phyloP scores from a whole-genome alignment of 2,797 vertebrate genomes.

The Lycodopsis pacificus region DNA sequence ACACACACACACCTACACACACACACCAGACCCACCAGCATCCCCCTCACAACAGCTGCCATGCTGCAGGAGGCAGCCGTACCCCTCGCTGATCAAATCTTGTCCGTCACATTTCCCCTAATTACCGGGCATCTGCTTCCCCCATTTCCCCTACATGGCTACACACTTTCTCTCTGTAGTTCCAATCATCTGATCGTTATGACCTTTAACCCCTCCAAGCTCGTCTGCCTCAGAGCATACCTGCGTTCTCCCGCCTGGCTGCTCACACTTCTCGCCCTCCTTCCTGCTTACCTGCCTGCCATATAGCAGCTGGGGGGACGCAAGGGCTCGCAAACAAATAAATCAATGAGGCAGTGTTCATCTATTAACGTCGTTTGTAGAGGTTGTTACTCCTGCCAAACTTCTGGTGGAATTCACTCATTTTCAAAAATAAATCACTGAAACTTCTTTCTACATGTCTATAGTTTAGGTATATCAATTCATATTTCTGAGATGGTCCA shows the following conservation, averaged over 20 bases:
- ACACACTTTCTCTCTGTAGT: slow-evolving; percentile 77
- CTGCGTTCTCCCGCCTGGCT: slow-evolving; percentile 44
- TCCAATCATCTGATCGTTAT: slow-evolving; percentile 78
- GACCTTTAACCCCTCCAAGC: slow-evolving; percentile 79
- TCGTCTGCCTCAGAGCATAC: slow-evolving; percentile 32
- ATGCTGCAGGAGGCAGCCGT: slow-evolving; percentile 92
- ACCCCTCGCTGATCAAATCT: slow-evolving; percentile 93
- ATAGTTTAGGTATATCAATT: background rate
- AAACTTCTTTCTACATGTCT: slow-evolving; percentile 22
- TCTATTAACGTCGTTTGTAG: slow-evolving; percentile 44
- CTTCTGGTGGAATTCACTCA: slow-evolving; percentile 36
- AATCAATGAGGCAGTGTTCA: slow-evolving; percentile 50
- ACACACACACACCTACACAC: slow-evolving; percentile 34
- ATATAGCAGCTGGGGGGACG: slow-evolving; percentile 54
- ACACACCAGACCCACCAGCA: slow-evolving; percentile 82
- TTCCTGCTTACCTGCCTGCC: slow-evolving; percentile 62
- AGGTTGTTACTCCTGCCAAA: slow-evolving; percentile 38
- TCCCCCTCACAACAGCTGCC: slow-evolving; percentile 95
- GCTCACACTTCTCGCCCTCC: slow-evolving; percentile 30
- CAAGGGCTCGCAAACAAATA: slow-evolving; percentile 68
- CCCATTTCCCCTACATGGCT: slow-evolving; percentile 91
- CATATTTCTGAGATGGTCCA: slow-evolving; percentile 31
- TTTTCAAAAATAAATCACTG: slow-evolving; percentile 27
- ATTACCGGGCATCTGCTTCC: slow-evolving; percentile 99
- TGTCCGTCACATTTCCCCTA: slow-evolving; percentile 99